A percentile compares a stretch with the other conserved stretches of the same genome.
These are phyloP conservation scores for Podocnemis expansa DNA, from an alignment of 2,113 vertebrate species.

Conservation along the genomic window DNA sequence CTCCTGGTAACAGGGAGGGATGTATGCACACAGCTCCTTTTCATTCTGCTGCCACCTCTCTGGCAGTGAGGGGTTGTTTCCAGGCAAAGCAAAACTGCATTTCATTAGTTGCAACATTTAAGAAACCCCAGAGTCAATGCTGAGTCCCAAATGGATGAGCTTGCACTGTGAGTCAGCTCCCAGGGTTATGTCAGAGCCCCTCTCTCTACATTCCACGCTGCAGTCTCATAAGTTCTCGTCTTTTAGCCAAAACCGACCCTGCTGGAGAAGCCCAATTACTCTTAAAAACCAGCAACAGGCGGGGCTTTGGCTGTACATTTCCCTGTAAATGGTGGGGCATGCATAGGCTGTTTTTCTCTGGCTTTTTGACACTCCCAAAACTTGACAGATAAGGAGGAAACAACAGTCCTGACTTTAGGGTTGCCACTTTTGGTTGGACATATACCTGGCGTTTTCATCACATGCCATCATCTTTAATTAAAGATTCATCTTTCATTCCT, in stretches of 20 bases:
- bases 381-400: neutral
- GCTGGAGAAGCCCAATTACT: neutral
- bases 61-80: neutral
- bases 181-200: neutral
- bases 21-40: rapidly evolving
- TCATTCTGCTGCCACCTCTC: neutral
- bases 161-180: slow-evolving; percentile 49
- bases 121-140: rapidly evolving
- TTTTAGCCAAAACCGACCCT: neutral
- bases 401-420: neutral
- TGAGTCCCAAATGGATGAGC: neutral
- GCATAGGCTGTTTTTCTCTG: neutral
- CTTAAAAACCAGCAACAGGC: neutral
- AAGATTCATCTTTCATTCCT: too few relatives aligned
- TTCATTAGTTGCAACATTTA: slow-evolving; percentile 62
- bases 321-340: neutral
- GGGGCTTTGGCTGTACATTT: neutral
- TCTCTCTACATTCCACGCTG: rapidly evolving
- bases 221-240: rapidly evolving
- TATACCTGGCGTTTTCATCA: too few relatives aligned
- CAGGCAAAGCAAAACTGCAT: slow-evolving; percentile 44
- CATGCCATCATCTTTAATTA: too few relatives aligned
- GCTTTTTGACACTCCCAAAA: neutral
- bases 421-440: neutral
- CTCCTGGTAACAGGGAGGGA: neutral